phyloP scores from a whole-genome alignment of 2,888 invertebrate species.

The Stenodema calcarata region DNA sequence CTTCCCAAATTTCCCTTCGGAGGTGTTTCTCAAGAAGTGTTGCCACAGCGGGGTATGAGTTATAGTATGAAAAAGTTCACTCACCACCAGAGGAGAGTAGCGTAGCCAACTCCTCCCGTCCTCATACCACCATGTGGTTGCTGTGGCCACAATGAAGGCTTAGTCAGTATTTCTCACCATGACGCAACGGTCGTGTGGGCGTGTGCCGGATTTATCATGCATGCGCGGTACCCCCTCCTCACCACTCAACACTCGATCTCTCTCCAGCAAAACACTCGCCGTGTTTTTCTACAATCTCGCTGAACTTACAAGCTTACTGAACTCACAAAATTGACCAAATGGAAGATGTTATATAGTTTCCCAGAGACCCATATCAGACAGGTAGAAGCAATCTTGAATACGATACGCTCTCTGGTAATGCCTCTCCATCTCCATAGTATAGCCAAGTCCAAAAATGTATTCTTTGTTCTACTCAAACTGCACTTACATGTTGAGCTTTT shows the following conservation, averaged over 20 bases:
- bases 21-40: constrained; percentile 21
- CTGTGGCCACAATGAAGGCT: background rate
- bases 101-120: background rate
- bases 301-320: too few species aligned
- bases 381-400: too few species aligned
- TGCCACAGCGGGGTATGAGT: constrained; percentile 3
- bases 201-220: background rate
- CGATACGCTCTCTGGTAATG: too few species aligned
- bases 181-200: background rate
- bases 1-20: constrained; percentile 1
- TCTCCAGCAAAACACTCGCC: background rate
- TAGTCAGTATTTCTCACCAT: background rate
- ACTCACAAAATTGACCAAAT: too few species aligned
- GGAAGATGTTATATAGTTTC: too few species aligned
- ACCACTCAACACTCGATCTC: background rate
- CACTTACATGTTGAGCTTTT: too few species aligned
- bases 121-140: background rate
- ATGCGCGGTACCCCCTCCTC: background rate
- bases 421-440: too few species aligned
- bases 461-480: too few species aligned
- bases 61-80: constrained; percentile 11
- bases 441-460: too few species aligned
- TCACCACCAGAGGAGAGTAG: background rate
- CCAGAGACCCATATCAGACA: too few species aligned
- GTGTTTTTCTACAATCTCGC: too few species aligned